phyloP scores from a whole-genome alignment of 1,140 invertebrate species.

The Maconellicoccus hirsutus region DNA sequence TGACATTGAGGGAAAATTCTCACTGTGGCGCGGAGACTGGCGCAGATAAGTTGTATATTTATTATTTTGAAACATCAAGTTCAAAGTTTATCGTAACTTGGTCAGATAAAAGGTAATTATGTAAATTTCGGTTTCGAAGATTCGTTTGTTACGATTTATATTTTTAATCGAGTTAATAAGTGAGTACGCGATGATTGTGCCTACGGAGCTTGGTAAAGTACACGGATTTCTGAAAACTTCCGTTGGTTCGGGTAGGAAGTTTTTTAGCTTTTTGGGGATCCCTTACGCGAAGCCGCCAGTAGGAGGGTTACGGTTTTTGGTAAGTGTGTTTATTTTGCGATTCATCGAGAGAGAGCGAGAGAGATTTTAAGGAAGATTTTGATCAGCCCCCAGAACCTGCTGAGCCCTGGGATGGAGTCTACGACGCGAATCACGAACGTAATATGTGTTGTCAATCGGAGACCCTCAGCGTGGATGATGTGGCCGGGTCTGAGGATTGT shows the following conservation, averaged over 20 bases:
- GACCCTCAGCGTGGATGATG: neutral
- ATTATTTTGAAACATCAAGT: no score
- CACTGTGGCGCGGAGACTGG: no score
- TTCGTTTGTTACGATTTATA: no score
- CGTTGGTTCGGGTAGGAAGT: slow-evolving; percentile 33
- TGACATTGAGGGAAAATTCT: neutral
- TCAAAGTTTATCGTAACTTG: no score
- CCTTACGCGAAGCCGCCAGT: slow-evolving; percentile 40
- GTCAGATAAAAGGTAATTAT: no score
- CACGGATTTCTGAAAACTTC: neutral
- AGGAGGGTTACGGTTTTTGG: slow-evolving; percentile 36
- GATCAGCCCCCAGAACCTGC: slow-evolving; percentile 24
- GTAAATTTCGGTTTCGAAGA: no score
- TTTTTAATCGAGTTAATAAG: no score
- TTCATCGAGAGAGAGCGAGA: no score
- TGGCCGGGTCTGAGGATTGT: slow-evolving; percentile 27
- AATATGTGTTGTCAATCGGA: slow-evolving; percentile 25
- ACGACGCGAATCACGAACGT: slow-evolving; percentile 24
- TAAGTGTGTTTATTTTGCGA: slow-evolving; percentile 26
- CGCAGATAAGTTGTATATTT: no score
- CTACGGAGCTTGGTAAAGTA: neutral
- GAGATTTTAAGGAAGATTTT: no score
- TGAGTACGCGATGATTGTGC: neutral
- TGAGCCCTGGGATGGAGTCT: slow-evolving; percentile 23
- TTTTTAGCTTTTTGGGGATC: slow-evolving; percentile 47